phyloP scores from a whole-genome alignment of 2,113 vertebrate species.

The Salvelinus sp. region DNA sequence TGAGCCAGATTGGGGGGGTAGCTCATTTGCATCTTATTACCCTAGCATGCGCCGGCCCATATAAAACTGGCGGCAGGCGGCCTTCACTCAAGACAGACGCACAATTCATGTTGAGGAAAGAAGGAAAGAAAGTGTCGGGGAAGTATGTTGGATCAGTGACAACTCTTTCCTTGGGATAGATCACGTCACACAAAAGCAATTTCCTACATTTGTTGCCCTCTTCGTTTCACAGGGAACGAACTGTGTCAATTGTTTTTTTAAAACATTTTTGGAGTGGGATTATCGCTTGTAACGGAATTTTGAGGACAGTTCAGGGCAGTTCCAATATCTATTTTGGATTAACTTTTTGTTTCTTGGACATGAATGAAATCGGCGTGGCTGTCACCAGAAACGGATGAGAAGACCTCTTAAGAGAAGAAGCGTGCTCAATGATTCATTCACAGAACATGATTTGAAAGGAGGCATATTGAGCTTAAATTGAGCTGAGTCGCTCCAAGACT shows the following conservation, averaged over 20 bases:
- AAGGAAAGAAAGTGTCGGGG: conserved; percentile 53
- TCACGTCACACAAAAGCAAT: conserved; percentile 51
- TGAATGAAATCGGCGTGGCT: conserved; percentile 63
- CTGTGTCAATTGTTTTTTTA: conserved; percentile 14
- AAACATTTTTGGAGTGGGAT: conserved; percentile 58
- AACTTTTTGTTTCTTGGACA: conserved; percentile 49
- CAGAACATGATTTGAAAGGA: conserved; percentile 46
- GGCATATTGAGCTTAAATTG: conserved; percentile 64
- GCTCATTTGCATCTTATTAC: conserved; percentile 98
- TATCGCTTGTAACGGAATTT: conserved; percentile 51
- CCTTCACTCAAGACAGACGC: conserved; percentile 76
- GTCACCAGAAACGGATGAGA: conserved; percentile 62
- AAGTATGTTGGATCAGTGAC: conserved; percentile 70
- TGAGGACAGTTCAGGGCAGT: conserved; percentile 30
- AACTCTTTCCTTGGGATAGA: conserved; percentile 55
- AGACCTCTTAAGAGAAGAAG: conserved; percentile 58
- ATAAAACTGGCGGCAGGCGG: conserved; percentile 89
- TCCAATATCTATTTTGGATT: conserved; percentile 35
- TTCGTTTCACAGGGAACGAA: conserved; percentile 25
- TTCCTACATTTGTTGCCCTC: conserved; percentile 32
- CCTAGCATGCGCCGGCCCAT: conserved; percentile 86
- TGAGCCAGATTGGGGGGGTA: conserved; percentile 92
- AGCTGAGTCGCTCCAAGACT: conserved; percentile 49
- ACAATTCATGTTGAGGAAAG: conserved; percentile 72
- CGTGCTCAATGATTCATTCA: conserved; percentile 66